Evolutionary conservation across 1,140 invertebrate genomes (phyloP), one percentile per base, ranked within the genome.

Genomic region (Drosophila sp.): DNA sequence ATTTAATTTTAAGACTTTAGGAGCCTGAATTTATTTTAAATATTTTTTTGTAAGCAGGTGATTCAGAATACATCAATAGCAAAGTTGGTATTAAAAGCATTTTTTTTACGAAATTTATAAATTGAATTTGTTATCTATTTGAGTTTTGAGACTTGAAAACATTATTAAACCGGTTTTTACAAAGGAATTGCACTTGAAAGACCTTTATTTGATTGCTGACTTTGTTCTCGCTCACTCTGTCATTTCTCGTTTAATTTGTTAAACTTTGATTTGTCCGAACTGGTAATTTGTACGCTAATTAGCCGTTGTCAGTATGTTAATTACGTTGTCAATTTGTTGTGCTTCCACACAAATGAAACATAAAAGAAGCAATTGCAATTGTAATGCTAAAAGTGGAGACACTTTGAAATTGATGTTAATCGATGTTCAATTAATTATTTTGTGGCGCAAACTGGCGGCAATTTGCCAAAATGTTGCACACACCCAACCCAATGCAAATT

Each of bases 351-450:
- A 53, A 54, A 40, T 54, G 27, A 16, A 25, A 18, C 34, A 38
- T 38, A 34, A 54, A n/a, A 13, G 11, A 50, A 50, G 27, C 21
- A 27, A 50, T 6, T 9, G 50, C 32, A 51, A 58, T 29, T 50
- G 51, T 16, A 16, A 40, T 14, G 38, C 13, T 21, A 25, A 21
- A 54, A 46, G 25, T 48, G 29, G n/a, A n/a, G n/a, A n/a, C n/a
- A n/a, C n/a, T 53, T 34, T 73, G 46, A 51, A 72, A 51, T 65
- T 70, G 43, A 57, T 57, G 58, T 50, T 27, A 63, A 70, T 53
- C 56, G 51, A 70, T 70, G 66, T 62, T 74, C 65, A 58, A 74
- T 74, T 74, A 74, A 74, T 70, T 74, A 74, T 27, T 62, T 43
- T 45, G 36, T 36, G 46, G 25, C 62, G 50, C 48, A 62, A 69